phyloP scores from a whole-genome alignment of 2,797 vertebrate genomes.

The Xiphophorus birchmanni region DNA sequence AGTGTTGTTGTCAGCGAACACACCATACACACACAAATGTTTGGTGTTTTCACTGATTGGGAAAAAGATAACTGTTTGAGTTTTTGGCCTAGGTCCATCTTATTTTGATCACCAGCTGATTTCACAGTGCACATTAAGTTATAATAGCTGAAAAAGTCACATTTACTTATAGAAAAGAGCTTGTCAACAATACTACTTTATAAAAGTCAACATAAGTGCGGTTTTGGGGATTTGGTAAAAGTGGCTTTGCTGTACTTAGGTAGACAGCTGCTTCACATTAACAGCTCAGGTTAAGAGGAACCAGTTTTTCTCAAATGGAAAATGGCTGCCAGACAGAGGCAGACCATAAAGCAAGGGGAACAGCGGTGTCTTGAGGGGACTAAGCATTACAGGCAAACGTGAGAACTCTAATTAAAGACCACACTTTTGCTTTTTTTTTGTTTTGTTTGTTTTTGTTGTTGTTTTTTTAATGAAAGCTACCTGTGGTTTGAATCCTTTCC shows the following conservation, averaged over 20 bases:
- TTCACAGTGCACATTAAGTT: neutral
- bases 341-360: conserved; percentile 68
- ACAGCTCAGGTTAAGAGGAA: conserved; percentile 45
- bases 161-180: conserved; percentile 2
- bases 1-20: neutral
- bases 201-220: conserved; percentile 39
- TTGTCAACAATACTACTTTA: conserved; percentile 14
- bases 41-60: conserved; percentile 2
- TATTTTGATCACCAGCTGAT: neutral
- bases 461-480: conserved; percentile 41
- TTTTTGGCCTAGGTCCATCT: neutral
- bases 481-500: conserved; percentile 38
- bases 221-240: conserved; percentile 48
- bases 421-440: neutral
- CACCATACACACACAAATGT: neutral
- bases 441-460: too few relatives aligned
- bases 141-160: neutral
- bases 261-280: conserved; percentile 49
- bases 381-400: conserved; percentile 77
- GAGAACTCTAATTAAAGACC: conserved; percentile 77
- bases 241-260: conserved; percentile 43
- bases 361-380: conserved; percentile 79
- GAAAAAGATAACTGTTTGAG: neutral
- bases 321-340: conserved; percentile 59
- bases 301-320: conserved; percentile 42